Evolutionary conservation across 2,113 vertebrate genomes (phyloP).

Genomic region (Oncorhynchus keta): DNA sequence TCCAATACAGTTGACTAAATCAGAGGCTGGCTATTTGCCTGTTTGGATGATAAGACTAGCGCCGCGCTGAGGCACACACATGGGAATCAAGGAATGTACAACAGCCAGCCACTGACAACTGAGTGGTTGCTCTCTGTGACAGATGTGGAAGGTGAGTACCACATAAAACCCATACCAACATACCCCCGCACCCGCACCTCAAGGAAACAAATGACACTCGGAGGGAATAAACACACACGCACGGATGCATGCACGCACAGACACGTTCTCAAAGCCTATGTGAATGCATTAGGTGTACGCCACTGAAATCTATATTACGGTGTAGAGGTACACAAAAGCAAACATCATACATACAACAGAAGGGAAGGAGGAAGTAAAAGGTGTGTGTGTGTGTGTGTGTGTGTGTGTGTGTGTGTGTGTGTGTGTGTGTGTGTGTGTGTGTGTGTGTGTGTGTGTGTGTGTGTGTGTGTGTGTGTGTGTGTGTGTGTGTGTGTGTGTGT

Average conservation of each 20-base stretch:
- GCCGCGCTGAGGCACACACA: constrained; percentile 29
- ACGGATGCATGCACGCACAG: constrained; percentile 17
- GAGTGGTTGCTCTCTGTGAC: constrained; percentile 13
- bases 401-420: background rate
- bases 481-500: background rate
- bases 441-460: no score
- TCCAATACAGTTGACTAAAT: constrained; percentile 72
- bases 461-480: background rate
- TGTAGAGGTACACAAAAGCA: background rate
- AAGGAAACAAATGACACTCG: constrained; percentile 54
- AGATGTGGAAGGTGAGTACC: background rate
- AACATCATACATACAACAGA: background rate
- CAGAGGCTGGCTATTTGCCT: constrained; percentile 62
- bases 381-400: constrained; percentile 1
- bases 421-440: constrained; percentile 13
- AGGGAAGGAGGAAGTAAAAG: background rate
- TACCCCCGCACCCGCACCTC: constrained; percentile 27
- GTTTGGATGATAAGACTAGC: constrained; percentile 52
- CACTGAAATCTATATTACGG: background rate
- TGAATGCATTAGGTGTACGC: background rate
- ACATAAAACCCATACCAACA: constrained; percentile 33
- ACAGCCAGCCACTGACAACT: constrained; percentile 16
- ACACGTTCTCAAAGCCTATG: constrained; percentile 2
- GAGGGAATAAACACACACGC: constrained; percentile 24
- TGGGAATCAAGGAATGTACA: constrained; percentile 33